phyloP scores from a whole-genome alignment of 2,797 vertebrate species.

The Pseudochromis fuscus region DNA sequence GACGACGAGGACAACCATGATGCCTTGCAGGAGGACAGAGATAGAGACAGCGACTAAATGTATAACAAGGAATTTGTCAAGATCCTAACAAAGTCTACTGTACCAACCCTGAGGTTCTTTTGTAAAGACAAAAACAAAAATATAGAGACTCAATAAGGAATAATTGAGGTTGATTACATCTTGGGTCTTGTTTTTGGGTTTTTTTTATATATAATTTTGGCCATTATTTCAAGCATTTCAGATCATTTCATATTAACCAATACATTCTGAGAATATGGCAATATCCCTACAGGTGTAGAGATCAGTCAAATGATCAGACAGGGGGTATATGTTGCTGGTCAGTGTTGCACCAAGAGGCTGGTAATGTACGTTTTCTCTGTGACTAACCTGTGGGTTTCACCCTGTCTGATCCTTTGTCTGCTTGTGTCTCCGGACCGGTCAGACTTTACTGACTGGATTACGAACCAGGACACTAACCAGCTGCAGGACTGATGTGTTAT shows the following conservation, averaged over 20 bases:
- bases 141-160: constrained; percentile 12
- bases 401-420: too few relatives aligned
- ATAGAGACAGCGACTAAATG: constrained; percentile 92
- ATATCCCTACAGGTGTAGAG: neutral
- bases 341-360: neutral
- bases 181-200: constrained; percentile 18
- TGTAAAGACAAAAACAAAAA: constrained; percentile 27
- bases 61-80: constrained; percentile 25
- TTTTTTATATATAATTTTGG: constrained; percentile 20
- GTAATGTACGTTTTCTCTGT: too few relatives aligned
- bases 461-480: too few relatives aligned
- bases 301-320: neutral
- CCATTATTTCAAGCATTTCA: constrained; percentile 23
- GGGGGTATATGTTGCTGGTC: neutral
- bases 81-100: constrained; percentile 14
- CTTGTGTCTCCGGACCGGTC: too few relatives aligned
- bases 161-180: constrained; percentile 12
- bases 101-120: constrained; percentile 34
- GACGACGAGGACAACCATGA: constrained; percentile 86
- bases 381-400: too few relatives aligned
- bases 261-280: neutral
- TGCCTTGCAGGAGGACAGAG: constrained; percentile 85
- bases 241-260: constrained; percentile 2
- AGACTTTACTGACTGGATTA: too few relatives aligned
- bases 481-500: too few relatives aligned